Evolutionary conservation across 2,888 invertebrate species (phyloP), one percentile per base, ranked within the genome.

Genomic region (Limenitis camilla): DNA sequence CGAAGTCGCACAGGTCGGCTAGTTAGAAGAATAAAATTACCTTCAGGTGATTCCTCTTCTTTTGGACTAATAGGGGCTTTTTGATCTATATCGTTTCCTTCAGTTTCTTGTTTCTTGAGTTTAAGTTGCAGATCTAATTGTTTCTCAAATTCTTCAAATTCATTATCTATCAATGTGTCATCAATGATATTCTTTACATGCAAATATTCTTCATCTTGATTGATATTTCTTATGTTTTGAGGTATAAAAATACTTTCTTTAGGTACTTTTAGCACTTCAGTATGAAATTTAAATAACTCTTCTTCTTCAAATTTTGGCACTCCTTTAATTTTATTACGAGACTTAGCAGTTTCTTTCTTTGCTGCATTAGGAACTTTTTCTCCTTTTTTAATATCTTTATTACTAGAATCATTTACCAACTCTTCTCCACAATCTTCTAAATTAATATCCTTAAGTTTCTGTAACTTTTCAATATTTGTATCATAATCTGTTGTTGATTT

Each of bases 401-500:
- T 8, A 38, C n/a, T 38, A 7, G 19, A 30, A 30, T 40, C 32
- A 40, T 35, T 11, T 36, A 10, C 35, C 9, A 7, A 1, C 8
- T 29, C 30, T 30, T 38, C 33, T 44, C 51, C 53, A 51, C 33
- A 49, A 8, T 40, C 43, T 35, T 45, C 42, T 32, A 51, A 27
- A 38, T 54, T 50, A 29, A 48, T 49, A 11, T 54, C 43, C 33
- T 51, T 52, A n/a, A 56, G 27, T 41, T 54, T 30, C 27, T 56
- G 50, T 49, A 44, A 32, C 11, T 59, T 48, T 40, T 41, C 39
- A 33, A 45, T 38, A 50, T 43, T 49, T 6, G 28, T 41, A 29
- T 48, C 27, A 41, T 52, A 42, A 27, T 36, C 42, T 39, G 33
- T n/a, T 35, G 31, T 28, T 36, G 7, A 28, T 48, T 46, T 44